Evolutionary conservation across 2,888 invertebrate genomes (phyloP).

Genomic region (Aphodius sticticus): DNA sequence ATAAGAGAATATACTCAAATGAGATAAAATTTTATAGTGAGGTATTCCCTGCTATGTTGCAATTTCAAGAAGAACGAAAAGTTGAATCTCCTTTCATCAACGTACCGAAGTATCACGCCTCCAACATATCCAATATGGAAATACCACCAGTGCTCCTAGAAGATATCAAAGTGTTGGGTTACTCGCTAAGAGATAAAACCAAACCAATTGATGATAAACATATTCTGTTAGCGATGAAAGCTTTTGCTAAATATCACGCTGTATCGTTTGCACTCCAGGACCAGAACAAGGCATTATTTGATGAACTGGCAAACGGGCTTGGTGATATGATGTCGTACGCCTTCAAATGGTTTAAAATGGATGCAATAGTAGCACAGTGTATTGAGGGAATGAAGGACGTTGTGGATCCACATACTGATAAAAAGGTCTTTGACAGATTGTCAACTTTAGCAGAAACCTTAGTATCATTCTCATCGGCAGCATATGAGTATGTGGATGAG

Average conservation of each 20-base stretch:
- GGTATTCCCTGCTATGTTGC: conserved; percentile 7
- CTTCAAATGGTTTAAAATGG: neutral
- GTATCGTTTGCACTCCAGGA: conserved; percentile 67
- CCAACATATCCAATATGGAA: conserved; percentile 31
- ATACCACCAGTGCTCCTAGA: conserved; percentile 46
- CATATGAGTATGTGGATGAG: conserved; percentile 28
- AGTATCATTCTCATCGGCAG: neutral
- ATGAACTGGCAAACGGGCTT: conserved; percentile 43
- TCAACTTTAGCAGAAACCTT: neutral
- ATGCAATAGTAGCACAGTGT: neutral
- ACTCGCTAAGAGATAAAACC: conserved; percentile 52
- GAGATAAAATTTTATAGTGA: conserved; percentile 15
- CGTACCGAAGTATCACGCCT: conserved; percentile 27
- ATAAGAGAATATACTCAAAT: neutral
- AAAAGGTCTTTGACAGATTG: conserved; percentile 8
- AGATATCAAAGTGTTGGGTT: conserved; percentile 55
- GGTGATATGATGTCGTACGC: conserved; percentile 8
- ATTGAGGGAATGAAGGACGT: neutral
- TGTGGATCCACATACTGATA: conserved; percentile 13
- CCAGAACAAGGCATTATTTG: conserved; percentile 63
- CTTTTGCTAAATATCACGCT: conserved; percentile 64
- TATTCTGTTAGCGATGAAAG: conserved; percentile 51
- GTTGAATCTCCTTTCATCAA: conserved; percentile 24
- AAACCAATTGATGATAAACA: conserved; percentile 57
- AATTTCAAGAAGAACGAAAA: conserved; percentile 14